phyloP scores from a whole-genome alignment of 1,140 invertebrate genomes.

The Dendroctonus ponderosae region DNA sequence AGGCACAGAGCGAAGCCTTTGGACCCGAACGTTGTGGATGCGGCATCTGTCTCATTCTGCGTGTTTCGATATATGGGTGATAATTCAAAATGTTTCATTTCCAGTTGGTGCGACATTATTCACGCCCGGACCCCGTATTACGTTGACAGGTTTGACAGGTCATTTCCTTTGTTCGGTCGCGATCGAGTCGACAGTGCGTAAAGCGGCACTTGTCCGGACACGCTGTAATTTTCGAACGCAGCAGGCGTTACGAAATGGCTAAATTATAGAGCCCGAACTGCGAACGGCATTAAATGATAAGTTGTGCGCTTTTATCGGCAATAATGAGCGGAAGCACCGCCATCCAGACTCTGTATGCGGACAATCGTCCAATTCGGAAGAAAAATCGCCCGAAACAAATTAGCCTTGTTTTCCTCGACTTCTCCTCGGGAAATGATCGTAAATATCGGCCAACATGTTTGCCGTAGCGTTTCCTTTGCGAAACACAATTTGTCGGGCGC shows the following conservation, averaged over 20 bases:
- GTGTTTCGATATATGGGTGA: neutral
- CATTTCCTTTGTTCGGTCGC: slow-evolving; percentile 19
- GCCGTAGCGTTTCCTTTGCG: slow-evolving; percentile 15
- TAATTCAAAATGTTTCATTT: slow-evolving; percentile 14
- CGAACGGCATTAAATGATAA: slow-evolving; percentile 7
- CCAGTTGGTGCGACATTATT: slow-evolving; percentile 1
- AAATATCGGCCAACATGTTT: slow-evolving; percentile 19
- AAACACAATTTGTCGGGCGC: slow-evolving; percentile 15
- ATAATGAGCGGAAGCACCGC: neutral
- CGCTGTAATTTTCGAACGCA: slow-evolving; percentile 19
- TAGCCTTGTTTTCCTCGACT: slow-evolving; percentile 14
- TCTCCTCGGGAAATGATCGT: slow-evolving; percentile 3
- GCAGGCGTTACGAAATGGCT: slow-evolving; percentile 3
- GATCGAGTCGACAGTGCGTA: slow-evolving; percentile 14
- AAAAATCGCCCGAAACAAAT: slow-evolving; percentile 16
- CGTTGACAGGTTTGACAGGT: slow-evolving; percentile 28
- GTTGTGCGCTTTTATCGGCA: neutral
- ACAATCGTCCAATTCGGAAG: slow-evolving; percentile 10
- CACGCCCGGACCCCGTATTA: slow-evolving; percentile 1
- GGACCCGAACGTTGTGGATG: too few relatives aligned
- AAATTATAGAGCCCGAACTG: slow-evolving; percentile 2
- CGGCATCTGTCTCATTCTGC: too few relatives aligned
- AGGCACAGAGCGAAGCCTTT: too few relatives aligned
- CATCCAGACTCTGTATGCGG: neutral
- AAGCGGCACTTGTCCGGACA: slow-evolving; percentile 15